Conservation (phyloP, 1,140 invertebrate species). For the Cyphomyrmex costatus region DNA sequence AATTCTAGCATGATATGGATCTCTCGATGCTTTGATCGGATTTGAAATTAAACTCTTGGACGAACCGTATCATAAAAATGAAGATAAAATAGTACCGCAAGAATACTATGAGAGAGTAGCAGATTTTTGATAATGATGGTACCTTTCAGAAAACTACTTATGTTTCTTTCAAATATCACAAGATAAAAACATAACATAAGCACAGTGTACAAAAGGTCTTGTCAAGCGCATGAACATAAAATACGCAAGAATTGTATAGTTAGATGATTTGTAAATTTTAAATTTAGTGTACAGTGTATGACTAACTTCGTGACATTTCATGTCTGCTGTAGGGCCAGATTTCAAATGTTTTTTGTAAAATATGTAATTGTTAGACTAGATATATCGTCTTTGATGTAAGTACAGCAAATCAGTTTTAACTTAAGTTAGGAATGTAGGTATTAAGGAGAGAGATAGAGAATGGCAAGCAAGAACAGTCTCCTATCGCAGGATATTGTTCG, state of each 20-base stretch:
- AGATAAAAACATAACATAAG: constrained; percentile 15
- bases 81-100: constrained; percentile 7
- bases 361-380: constrained; percentile 83
- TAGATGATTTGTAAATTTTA: constrained; percentile 66
- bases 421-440: constrained; percentile 71
- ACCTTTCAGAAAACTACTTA: neutral
- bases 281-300: constrained; percentile 81
- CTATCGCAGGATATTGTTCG: constrained; percentile 69
- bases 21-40: constrained; percentile 29
- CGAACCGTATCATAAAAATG: neutral
- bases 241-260: constrained; percentile 47
- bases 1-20: neutral
- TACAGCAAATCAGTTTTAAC: constrained; percentile 75
- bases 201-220: constrained; percentile 33
- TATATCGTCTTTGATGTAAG: constrained; percentile 78
- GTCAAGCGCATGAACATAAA: constrained; percentile 25
- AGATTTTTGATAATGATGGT: constrained; percentile 5
- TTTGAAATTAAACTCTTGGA: constrained; percentile 30
- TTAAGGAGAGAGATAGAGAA: constrained; percentile 75
- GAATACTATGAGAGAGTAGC: neutral
- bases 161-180: neutral
- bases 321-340: constrained; percentile 78
- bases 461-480: constrained; percentile 74
- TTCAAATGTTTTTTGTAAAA: constrained; percentile 82
- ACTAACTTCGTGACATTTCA: constrained; percentile 77